Conservation (phyloP, 2,888 invertebrate species). For the Amorpha juglandis region DNA sequence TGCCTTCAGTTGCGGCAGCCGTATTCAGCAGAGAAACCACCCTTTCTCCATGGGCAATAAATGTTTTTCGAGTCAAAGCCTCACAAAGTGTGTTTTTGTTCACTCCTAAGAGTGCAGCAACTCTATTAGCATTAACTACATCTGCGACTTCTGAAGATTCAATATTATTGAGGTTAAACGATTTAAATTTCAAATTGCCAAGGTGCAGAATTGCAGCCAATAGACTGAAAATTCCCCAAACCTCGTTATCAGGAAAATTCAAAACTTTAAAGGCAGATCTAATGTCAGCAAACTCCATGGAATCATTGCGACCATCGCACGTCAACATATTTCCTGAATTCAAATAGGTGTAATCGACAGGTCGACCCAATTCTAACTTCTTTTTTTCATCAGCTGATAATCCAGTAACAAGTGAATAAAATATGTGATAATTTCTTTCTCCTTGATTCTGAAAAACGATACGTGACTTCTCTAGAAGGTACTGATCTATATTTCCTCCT, state of each 20-base stretch:
- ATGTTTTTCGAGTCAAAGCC: constrained; percentile 93
- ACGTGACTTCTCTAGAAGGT: constrained; percentile 96
- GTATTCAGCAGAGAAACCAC: constrained; percentile 90
- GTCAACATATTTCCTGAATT: constrained; percentile 90
- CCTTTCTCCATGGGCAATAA: constrained; percentile 92
- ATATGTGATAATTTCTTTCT: constrained; percentile 98
- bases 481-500: constrained; percentile 97
- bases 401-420: constrained; percentile 95
- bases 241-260: constrained; percentile 92
- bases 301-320: constrained; percentile 93
- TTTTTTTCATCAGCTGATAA: constrained; percentile 91
- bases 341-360: constrained; percentile 91
- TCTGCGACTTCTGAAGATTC: constrained; percentile 95
- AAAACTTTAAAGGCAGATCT: constrained; percentile 96
- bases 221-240: constrained; percentile 92
- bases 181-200: constrained; percentile 94
- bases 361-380: constrained; percentile 89
- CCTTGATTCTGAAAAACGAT: constrained; percentile 95
- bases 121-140: constrained; percentile 86
- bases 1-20: constrained; percentile 91
- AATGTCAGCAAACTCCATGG: constrained; percentile 93
- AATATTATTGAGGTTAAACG: constrained; percentile 90
- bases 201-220: constrained; percentile 95
- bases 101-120: constrained; percentile 89
- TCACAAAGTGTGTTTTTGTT: constrained; percentile 88